A percentile compares a stretch with the other conserved stretches of the same genome.
These are phyloP conservation scores for Piezodorus guildinii DNA, from an alignment of 1,140 invertebrate species.

Conservation along the genomic window DNA sequence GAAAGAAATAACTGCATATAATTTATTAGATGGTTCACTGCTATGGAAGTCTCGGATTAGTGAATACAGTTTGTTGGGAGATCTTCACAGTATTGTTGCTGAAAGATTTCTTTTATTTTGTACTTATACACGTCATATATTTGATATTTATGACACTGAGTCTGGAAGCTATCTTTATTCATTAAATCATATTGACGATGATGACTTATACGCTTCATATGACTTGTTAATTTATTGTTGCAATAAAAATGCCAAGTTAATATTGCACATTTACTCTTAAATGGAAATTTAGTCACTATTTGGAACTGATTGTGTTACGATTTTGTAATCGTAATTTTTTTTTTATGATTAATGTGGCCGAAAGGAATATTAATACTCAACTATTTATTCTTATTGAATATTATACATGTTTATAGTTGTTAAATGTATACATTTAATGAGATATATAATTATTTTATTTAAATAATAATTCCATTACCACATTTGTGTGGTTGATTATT, in stretches of 20 bases:
- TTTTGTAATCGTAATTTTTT: too few relatives aligned
- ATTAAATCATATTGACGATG: conserved; percentile 10
- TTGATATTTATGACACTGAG: conserved; percentile 13
- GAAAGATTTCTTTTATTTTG: conserved; percentile 15
- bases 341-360: too few relatives aligned
- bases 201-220: conserved; percentile 9
- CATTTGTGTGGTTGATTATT: too few relatives aligned
- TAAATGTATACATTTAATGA: too few relatives aligned
- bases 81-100: conserved; percentile 13
- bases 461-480: too few relatives aligned
- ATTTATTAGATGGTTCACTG: neutral
- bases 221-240: conserved; percentile 11
- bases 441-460: too few relatives aligned
- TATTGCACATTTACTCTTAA: conserved; percentile 13
- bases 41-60: conserved; percentile 13
- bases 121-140: conserved; percentile 9
- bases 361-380: too few relatives aligned
- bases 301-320: too few relatives aligned
- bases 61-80: conserved; percentile 16
- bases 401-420: too few relatives aligned
- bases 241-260: conserved; percentile 6
- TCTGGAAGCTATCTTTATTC: conserved; percentile 12
- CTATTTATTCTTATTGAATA: too few relatives aligned
- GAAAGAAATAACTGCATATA: conserved; percentile 8
- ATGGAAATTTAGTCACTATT: too few relatives aligned